Base-by-base conservation (phyloP, 53 echinoderm and acorn worm genomes). In the Echinarachnius parma region DNA sequence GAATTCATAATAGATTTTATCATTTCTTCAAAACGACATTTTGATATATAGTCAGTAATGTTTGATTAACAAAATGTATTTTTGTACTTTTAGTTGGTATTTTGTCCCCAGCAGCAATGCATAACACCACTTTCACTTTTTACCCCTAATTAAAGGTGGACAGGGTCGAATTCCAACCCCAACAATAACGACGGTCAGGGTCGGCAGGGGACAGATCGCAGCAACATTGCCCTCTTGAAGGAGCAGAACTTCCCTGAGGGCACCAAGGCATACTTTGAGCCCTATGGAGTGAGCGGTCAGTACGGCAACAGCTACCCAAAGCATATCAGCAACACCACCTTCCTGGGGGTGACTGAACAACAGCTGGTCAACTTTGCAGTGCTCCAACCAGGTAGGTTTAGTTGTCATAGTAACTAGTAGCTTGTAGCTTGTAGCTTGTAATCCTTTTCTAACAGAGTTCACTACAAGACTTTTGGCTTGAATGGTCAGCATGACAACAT, bases 181-280 rank as follows among this genome's bases (percentile, higher is more conserved):
- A 90, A 87, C 60, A 95, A 95, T 69, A 95, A 95, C 46, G 95
- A 95, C 23, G 95, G 95, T 29, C 95, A 95, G 67, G 93, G 93
- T 22, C 77, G 91, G 11, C 86, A 87, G 8, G 95, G 95, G 9
- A 95, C 95, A 4, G 95, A 95, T 34, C 90, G 95, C 33, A 83
- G 80, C 48, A 95, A 95, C 54, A 53, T 95, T 18, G 95, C 87
- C 25, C 78, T 87, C 46, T 57, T 94, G 15, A 81, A 55, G 31
- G 81, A 72, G 32, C 84, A 77, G 37, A 68, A 66, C 33, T 94
- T 68, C 63, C 48, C 82, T 0, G 90, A 90, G 61, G 90, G 90
- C 5, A 71, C 81, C 8, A 34, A 60, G 30, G 49, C 36, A 0
- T 89, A 89, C 37, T 90, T 90, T 62, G 22, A 53, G 18, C 95